Conservation (phyloP, 1,140 invertebrate genomes). For the Mya arenaria region DNA sequence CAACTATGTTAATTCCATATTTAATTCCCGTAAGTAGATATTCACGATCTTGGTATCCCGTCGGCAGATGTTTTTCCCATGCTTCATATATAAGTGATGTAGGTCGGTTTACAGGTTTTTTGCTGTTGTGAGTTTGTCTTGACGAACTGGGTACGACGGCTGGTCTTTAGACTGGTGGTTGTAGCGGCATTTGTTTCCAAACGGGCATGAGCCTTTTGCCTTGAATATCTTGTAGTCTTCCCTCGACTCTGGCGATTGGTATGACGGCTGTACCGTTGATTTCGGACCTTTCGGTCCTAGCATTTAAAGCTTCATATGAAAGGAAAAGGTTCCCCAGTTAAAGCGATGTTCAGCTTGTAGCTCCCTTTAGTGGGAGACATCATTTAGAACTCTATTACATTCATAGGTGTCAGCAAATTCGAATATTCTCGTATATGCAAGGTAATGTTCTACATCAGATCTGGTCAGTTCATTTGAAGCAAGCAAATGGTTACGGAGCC, state of each 20-base stretch:
- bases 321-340: not conserved
- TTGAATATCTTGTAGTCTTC: conserved; percentile 1
- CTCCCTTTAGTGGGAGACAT: not conserved
- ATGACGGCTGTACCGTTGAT: not conserved
- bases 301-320: not conserved
- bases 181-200: conserved; percentile 9
- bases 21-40: not conserved
- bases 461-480: not conserved
- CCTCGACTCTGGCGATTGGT: not conserved
- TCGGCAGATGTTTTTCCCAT: not conserved
- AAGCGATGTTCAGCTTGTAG: conserved; percentile 11
- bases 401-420: not conserved
- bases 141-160: not conserved
- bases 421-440: not conserved
- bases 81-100: not conserved
- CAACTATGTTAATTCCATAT: not conserved
- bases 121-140: not conserved
- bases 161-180: not conserved
- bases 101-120: conserved; percentile 4
- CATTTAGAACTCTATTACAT: conserved; percentile 1
- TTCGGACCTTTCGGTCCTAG: conserved; percentile 4
- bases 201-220: conserved; percentile 1
- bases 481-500: not conserved
- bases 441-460: not conserved
- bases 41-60: not conserved